Evolutionary conservation across 2,888 invertebrate species (phyloP).

Genomic region (Chloroclysta siterata): DNA sequence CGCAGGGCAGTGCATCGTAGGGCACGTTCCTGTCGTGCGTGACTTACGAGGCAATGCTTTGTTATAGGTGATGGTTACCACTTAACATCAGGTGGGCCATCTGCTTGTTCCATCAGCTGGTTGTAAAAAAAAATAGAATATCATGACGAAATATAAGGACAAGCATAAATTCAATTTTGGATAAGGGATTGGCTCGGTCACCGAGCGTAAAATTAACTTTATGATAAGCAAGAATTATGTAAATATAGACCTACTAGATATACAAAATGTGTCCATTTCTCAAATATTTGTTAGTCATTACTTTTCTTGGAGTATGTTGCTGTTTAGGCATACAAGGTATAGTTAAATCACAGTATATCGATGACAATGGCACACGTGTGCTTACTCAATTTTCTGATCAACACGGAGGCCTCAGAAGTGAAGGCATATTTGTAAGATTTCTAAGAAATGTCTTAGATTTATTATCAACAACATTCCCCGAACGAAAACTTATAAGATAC

Average conservation of each 20-base stretch:
- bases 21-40: too few species aligned
- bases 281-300: conserved; percentile 12
- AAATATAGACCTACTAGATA: conserved; percentile 9
- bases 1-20: too few species aligned
- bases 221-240: conserved; percentile 16
- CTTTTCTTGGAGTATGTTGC: conserved; percentile 18
- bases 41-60: too few species aligned
- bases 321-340: conserved; percentile 19
- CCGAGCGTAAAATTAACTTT: conserved; percentile 48
- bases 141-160: conserved; percentile 42
- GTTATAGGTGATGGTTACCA: too few species aligned
- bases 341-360: neutral
- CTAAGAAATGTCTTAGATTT: conserved; percentile 53
- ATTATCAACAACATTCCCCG: conserved; percentile 50
- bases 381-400: neutral
- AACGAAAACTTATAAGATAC: conserved; percentile 51
- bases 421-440: conserved; percentile 62
- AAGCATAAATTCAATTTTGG: conserved; percentile 38
- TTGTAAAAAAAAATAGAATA: too few species aligned
- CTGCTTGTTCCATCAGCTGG: too few species aligned
- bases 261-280: conserved; percentile 13
- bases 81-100: too few species aligned
- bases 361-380: neutral
- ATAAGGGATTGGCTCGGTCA: conserved; percentile 22
- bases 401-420: conserved; percentile 1